Conservation (phyloP, 1,140 invertebrate genomes). For the Rhopalosiphum padi region DNA sequence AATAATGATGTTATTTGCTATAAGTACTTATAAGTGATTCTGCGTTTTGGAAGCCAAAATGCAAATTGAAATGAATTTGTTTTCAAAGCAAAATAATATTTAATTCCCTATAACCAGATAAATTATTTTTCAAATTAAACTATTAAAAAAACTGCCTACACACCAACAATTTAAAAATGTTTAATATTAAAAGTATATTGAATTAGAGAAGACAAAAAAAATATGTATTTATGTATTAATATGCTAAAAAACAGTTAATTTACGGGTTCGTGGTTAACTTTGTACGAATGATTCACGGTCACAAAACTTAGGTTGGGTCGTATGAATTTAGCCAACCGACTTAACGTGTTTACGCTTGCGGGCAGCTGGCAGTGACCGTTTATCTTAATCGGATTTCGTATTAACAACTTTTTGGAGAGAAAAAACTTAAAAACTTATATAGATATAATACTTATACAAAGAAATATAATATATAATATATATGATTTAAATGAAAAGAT, state of each 20-base stretch:
- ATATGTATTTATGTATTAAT: neutral
- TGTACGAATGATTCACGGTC: neutral
- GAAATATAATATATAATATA: neutral
- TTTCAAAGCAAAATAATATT: neutral
- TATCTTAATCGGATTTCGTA: slow-evolving; percentile 32
- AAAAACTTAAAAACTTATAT: neutral
- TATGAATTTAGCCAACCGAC: neutral
- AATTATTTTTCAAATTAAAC: neutral
- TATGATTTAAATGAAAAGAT: neutral
- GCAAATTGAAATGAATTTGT: too few relatives aligned
- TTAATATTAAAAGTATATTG: too few relatives aligned
- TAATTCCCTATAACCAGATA: neutral
- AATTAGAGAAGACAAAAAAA: too few relatives aligned
- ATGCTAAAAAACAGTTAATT: neutral
- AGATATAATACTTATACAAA: neutral
- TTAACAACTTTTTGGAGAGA: neutral
- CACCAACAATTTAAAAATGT: neutral
- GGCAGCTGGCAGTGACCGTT: neutral
- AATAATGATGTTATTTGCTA: too few relatives aligned
- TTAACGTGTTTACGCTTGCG: slow-evolving; percentile 11
- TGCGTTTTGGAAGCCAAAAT: too few relatives aligned
- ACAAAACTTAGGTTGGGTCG: neutral
- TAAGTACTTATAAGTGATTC: too few relatives aligned
- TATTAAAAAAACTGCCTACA: neutral
- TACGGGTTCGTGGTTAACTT: neutral